Evolutionary conservation across 2,113 vertebrate species (phyloP), one percentile per base, ranked within the genome.

Genomic region (Serinus canaria): DNA sequence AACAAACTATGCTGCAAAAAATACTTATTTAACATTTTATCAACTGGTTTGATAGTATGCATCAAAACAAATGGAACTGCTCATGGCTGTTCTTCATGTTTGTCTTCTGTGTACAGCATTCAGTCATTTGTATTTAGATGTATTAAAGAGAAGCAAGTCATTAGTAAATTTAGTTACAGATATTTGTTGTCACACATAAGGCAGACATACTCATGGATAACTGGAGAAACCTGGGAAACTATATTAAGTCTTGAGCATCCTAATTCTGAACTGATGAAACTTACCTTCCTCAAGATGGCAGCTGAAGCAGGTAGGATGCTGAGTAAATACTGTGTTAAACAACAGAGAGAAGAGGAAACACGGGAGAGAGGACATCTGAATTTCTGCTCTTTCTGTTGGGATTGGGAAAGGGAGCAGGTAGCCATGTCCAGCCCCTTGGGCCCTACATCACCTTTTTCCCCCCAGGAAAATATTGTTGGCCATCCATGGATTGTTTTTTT

Each of bases 381-480:
- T 75, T 63, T 75, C 39, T 55, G 4, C 6, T 46, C 1, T n/a
- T 53, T 41, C 8, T 6, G 1, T 4, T 80, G 17, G 17, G 5
- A 59, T 15, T 63, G 35, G 13, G 4, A 72, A 68, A 73, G 4
- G 19, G 12, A 44, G 58, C 4, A 60, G 11, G 28, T 7, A 69
- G 4, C 2, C 9, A 44, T 35, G 13, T 78, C 41, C 10, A 47
- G 13, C 2, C 2, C 7, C 31, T 28, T 50, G 11, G 14, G 10
- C 25, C 64, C 28, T 67, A 5, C 21, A 72, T 21, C 11, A 41
- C 5, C 3, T 10, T 15, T n/a, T 8, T 11, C 3, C 2, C 5
- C 2, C 3, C 3, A 16, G 0, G 1, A 17, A 66, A 82, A 35
- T 41, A 6, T 2, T 15, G 6, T n/a, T 52, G 47, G 5, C 5